Evolutionary conservation across 2,797 vertebrate genomes (phyloP), one percentile per base, ranked within the genome.

Genomic region (Poeciliopsis paucimaculata): DNA sequence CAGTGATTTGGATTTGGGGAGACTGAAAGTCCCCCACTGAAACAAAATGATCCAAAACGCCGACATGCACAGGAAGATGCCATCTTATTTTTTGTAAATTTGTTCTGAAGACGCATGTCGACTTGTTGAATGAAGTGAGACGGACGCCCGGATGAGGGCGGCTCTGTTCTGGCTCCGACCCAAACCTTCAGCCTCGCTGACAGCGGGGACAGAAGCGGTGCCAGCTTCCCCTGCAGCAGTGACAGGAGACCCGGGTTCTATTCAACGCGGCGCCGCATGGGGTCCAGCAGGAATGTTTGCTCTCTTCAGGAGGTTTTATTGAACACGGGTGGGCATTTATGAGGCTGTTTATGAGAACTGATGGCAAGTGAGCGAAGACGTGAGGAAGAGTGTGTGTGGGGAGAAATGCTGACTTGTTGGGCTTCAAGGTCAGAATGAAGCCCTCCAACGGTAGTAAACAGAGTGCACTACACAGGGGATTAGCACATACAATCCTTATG

Each of bases 401-500:
- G 83, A 90, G 90, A 92, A 89, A 85, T 83, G 74, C 86, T 90
- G 91, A 90, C 90, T 90, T 91, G 84, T 90, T 89, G 90, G 92
- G 92, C 90, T 87, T 60, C 1, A 26, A 71, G 62, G 87, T 91
- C 92, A 94, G 88, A 81, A 88, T 43, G 34, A 72, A 90, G 88
- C 86, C 90, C 90, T 90, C 90, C 87, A 89, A 53, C 89, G 88
- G 76, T 88, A 91, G 87, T 90, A 86, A 87, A 88, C 85, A 87
- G 79, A 91, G 82, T 85, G 80, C 77, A 88, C 86, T 88, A 83
- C 88, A 89, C 85, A 90, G 83, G 82, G 91, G 92, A 92, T 94
- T 94, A 91, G 82, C 89, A 85, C 86, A 82, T 64, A 78, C 87
- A 77, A 31, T 70, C 77, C 73, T 82, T 82, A 81, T 73, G 2